Conservation (phyloP, 2,113 vertebrate genomes). For the Malurus cyaneus region DNA sequence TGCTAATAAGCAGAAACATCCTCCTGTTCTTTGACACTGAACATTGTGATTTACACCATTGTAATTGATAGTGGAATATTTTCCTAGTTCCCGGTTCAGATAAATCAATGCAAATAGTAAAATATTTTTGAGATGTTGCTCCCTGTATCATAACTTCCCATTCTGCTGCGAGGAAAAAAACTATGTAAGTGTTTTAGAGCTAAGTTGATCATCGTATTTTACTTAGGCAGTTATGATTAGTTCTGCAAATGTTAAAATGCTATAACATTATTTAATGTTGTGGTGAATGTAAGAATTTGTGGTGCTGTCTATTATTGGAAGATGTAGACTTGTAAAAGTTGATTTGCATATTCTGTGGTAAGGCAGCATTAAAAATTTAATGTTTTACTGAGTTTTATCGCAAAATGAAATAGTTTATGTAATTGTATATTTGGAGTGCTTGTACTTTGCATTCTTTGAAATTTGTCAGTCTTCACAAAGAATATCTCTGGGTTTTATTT, state of each 20-base stretch:
- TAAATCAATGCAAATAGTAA: conserved; percentile 15
- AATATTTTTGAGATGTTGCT: not conserved
- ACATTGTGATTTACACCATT: not conserved
- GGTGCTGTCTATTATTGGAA: conserved; percentile 70
- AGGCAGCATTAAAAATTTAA: conserved; percentile 27
- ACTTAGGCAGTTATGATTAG: conserved; percentile 52
- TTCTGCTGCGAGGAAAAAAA: not conserved
- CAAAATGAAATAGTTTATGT: conserved; percentile 13
- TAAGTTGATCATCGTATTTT: conserved; percentile 59
- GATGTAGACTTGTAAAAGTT: not conserved
- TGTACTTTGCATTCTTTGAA: not conserved
- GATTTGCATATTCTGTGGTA: conserved; percentile 5
- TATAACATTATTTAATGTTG: conserved; percentile 15
- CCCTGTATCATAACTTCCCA: not conserved
- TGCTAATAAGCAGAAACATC: not conserved
- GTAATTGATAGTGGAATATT: not conserved
- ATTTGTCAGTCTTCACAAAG: not conserved
- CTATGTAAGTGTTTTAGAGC: conserved; percentile 33
- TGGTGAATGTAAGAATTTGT: conserved; percentile 56
- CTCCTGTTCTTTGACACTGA: not conserved
- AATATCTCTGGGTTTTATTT: not conserved
- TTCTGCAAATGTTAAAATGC: conserved; percentile 52
- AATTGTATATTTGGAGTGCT: not conserved
- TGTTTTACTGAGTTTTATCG: not conserved
- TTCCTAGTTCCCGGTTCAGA: not conserved